Evolutionary conservation across 2,113 vertebrate genomes (phyloP).

Genomic region (Oxygymnocypris stewartii): DNA sequence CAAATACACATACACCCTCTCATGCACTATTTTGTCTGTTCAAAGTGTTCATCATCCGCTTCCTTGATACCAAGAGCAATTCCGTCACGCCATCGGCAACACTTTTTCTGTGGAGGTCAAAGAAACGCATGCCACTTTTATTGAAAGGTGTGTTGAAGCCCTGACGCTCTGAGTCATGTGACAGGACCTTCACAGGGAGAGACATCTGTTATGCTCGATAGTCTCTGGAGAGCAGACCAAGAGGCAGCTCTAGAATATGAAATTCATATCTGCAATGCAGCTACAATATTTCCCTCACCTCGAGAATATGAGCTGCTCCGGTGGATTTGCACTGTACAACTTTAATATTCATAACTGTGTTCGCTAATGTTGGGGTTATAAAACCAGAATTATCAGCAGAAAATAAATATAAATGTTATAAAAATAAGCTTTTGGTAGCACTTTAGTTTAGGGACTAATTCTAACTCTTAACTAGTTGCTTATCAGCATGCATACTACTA

Average conservation of each 20-base stretch:
- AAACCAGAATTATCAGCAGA: not conserved
- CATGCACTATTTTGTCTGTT: not conserved
- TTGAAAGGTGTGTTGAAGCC: not conserved
- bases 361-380: not conserved
- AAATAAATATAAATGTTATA: not conserved
- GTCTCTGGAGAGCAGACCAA: slow-evolving; percentile 13
- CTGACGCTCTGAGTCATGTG: not conserved
- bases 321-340: not conserved
- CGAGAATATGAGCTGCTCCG: not conserved
- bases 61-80: not conserved
- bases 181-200: slow-evolving; percentile 10
- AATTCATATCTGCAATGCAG: slow-evolving; percentile 29
- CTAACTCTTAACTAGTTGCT: not conserved
- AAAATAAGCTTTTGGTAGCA: not conserved
- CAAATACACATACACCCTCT: not conserved
- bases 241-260: slow-evolving; percentile 30
- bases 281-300: not conserved
- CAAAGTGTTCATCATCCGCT: not conserved
- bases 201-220: slow-evolving; percentile 6
- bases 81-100: not conserved
- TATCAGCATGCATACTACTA: not conserved
- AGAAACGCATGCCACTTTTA: not conserved
- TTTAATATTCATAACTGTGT: slow-evolving; percentile 2
- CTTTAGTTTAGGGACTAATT: not conserved
- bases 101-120: slow-evolving; percentile 1